Percentiles rank a stretch among this genome's conserved stretches.
Evolutionary conservation across 23 tunicate species (phyloP).

Genomic region (Clavelina lepadiformis): DNA sequence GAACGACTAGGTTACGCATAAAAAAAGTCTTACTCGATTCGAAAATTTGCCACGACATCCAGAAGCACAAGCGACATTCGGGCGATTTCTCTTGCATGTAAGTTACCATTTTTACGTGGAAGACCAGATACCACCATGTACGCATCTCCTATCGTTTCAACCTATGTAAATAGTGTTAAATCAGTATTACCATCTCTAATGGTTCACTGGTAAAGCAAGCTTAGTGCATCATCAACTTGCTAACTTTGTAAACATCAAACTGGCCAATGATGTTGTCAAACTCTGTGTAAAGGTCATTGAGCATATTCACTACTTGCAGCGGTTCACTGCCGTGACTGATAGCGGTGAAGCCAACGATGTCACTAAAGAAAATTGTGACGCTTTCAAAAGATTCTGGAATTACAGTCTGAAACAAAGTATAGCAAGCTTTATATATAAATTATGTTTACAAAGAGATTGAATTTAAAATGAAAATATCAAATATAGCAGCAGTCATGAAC

Average conservation of each 20-base stretch:
- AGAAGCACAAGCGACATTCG: constrained; percentile 61
- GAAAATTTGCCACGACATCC: constrained; percentile 45
- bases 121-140: constrained; percentile 96
- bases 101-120: constrained; percentile 70
- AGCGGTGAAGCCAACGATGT: constrained; percentile 92
- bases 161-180: constrained; percentile 20
- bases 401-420: constrained; percentile 43
- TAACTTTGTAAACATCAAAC: constrained; percentile 87
- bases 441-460: too few relatives aligned
- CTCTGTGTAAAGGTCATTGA: constrained; percentile 83
- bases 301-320: constrained; percentile 88
- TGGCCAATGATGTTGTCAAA: constrained; percentile 68
- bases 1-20: too few relatives aligned
- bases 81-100: constrained; percentile 83
- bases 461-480: too few relatives aligned
- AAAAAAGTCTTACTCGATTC: constrained; percentile 40
- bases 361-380: constrained; percentile 94
- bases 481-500: too few relatives aligned
- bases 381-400: constrained; percentile 43
- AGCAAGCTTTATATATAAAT: too few relatives aligned
- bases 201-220: background rate
- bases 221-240: background rate
- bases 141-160: constrained; percentile 95
- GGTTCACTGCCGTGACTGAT: constrained; percentile 83
- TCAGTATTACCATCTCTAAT: background rate